Evolutionary conservation across 1,140 invertebrate genomes (phyloP), one percentile per base, ranked within the genome.

Genomic region (Aphis gossypii): DNA sequence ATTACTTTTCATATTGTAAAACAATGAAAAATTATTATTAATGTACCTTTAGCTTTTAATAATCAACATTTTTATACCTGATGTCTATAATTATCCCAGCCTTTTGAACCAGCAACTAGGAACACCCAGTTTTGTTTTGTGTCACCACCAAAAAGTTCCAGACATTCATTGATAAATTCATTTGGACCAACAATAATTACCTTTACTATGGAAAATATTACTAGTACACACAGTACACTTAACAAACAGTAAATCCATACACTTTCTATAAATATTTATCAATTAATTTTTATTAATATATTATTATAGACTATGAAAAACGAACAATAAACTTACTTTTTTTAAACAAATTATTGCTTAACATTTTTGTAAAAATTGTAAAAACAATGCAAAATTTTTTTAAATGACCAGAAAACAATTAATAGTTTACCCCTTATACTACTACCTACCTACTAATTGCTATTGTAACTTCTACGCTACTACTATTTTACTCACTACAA

Each of bases 41-140:
- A 35, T 54, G 25, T 1, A 54, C 7, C 11, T 68, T 68, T 68
- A 14, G 7, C 14, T 68, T 68, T n/a, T 68, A n/a, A 18, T 68
- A n/a, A 68, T 7, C 4, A 56, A 44, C 18, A 51, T 93, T 89
- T 51, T 44, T 35, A 94, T 95, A 96, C 96, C 95, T 97, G 96
- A 95, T 97, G 96, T 94, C 96, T 95, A 94, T 97, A 97, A 94
- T 97, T 97, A 90, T 95, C 95, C 94, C 95, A 97, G 38, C 95
- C 95, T 95, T 96, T 96, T 1, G 96, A 97, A 25, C 96, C 96
- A 87, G 96, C 96, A 14, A 97, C 96, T 20, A 97, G 94, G 14
- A 97, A 94, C 35, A 96, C 96, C 96, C 96, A 97, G 1, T 6
- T 90, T 93, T 93, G 35, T 84, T 18, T 89, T 38, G 38, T 51